phyloP scores from a whole-genome alignment of 2,888 invertebrate species.

The Noctua janthe region DNA sequence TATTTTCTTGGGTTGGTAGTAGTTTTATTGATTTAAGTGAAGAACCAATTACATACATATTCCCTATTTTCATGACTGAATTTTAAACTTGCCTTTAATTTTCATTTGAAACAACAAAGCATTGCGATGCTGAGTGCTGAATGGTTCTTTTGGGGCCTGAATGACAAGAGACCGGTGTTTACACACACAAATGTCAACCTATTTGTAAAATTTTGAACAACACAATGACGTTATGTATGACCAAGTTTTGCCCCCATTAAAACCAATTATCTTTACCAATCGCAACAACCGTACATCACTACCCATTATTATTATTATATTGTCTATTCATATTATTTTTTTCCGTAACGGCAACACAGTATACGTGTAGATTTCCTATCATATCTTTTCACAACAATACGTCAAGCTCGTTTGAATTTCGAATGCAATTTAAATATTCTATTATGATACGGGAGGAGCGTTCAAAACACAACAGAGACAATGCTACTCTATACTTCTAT shows the following conservation, averaged over 20 bases:
- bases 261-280: conserved; percentile 1
- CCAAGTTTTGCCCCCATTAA: not conserved
- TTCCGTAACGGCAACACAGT: conserved; percentile 12
- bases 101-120: not conserved
- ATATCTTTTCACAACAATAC: conserved; percentile 36
- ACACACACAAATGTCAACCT: not conserved
- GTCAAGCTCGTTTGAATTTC: conserved; percentile 44
- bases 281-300: conserved; percentile 15
- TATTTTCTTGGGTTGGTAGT: too few species aligned
- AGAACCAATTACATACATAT: too few species aligned
- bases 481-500: conserved; percentile 15
- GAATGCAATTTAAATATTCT: conserved; percentile 62
- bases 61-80: not conserved
- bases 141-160: not conserved
- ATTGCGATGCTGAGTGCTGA: not conserved
- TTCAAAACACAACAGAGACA: conserved; percentile 48
- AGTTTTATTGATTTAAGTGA: too few species aligned
- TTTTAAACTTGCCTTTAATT: not conserved
- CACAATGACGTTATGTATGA: not conserved
- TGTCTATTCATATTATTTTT: conserved; percentile 28
- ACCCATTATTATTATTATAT: conserved; percentile 23
- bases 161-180: not conserved
- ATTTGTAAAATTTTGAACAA: not conserved
- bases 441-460: conserved; percentile 40
- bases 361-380: conserved; percentile 34